Evolutionary conservation across 2,888 invertebrate genomes (phyloP), one percentile per base, ranked within the genome.

Genomic region (Cheilosia variabilis): DNA sequence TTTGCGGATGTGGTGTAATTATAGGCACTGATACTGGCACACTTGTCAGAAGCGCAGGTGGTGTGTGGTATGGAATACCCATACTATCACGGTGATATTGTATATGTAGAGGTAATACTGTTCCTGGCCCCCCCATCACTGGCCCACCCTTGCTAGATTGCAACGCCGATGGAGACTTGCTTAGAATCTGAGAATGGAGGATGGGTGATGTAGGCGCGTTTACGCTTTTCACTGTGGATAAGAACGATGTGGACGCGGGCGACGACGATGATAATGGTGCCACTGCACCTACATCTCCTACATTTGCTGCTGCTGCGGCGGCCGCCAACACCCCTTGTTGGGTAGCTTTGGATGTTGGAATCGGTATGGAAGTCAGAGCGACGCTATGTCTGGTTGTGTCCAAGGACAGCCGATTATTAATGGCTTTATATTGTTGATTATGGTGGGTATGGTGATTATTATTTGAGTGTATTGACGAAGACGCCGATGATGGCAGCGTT

Each of bases 1-100:
- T 86, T 75, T 87, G 86, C 82, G 82, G 87, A 87, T 88, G 89
- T 88, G 89, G 88, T 87, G 89, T 88, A 88, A 88, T 87, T 78
- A 90, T 89, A 88, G 90, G 90, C 88, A 90, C 89, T 80, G 90
- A 88, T 87, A 88, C 88, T 88, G 89, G 89, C 88, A 89, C 89
- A 89, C 82, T 87, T 75, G 89, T 87, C 89, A 87, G 81, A 80
- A 88, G 87, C 87, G 88, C 69, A 78, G 87, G 86, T 87, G 89
- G 88, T 86, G 83, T 87, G 81, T 78, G 88, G n/a, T n/a, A n/a
- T n/a, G n/a, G n/a, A 82, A 81, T 83, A 87, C 76, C 80, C 78
- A 72, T 82, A 75, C 69, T 81, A 22, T 81, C 73, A 2, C 69
- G 73, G 43, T 78, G 83, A 71, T 87, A 75, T 84, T 47, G 87